phyloP scores from a whole-genome alignment of 2,888 invertebrate species.

The Sminthurinus aureus region DNA sequence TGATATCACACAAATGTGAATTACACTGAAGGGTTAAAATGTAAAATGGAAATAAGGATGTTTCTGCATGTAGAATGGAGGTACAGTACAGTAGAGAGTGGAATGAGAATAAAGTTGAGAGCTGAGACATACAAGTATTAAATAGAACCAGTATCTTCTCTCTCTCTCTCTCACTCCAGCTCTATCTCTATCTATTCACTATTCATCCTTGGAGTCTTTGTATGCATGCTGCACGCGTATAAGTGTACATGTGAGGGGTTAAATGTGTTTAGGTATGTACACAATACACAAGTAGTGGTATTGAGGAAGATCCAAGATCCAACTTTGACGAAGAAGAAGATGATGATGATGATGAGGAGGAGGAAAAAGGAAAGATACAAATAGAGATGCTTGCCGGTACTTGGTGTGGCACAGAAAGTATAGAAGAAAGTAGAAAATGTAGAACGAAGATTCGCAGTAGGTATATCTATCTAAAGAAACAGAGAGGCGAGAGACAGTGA shows the following conservation, averaged over 20 bases:
- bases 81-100: background rate
- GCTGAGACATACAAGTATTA: no score
- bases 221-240: no score
- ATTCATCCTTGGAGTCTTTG: no score
- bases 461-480: background rate
- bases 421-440: background rate
- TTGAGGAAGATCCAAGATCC: background rate
- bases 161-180: background rate
- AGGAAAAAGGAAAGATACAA: slow-evolving; percentile 12
- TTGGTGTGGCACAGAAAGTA: no score
- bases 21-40: background rate
- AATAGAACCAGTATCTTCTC: no score
- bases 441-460: slow-evolving; percentile 19
- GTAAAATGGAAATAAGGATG: background rate
- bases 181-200: no score
- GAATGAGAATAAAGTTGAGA: background rate
- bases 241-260: background rate
- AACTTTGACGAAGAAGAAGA: background rate
- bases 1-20: background rate
- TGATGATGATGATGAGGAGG: background rate
- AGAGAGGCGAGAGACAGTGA: slow-evolving; percentile 10
- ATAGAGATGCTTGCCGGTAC: slow-evolving; percentile 23
- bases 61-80: background rate
- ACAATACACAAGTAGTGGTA: no score
- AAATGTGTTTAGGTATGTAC: background rate